phyloP scores from a whole-genome alignment of 1,140 invertebrate genomes.

The Drosophila parvula region DNA sequence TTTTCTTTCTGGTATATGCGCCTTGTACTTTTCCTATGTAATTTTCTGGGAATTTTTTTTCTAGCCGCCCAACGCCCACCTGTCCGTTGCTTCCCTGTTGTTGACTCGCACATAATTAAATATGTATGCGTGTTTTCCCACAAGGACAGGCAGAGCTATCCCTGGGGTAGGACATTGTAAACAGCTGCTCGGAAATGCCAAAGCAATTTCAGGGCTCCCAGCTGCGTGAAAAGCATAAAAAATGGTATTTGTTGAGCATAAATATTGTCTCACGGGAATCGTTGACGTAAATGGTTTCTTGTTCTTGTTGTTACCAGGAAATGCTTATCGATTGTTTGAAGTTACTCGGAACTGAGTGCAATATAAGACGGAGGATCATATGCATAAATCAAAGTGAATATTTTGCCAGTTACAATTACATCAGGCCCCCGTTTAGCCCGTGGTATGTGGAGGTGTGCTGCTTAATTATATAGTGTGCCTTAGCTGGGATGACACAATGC shows the following conservation, averaged over 20 bases:
- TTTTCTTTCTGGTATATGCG: too few relatives aligned
- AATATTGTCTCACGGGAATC: constrained; percentile 17
- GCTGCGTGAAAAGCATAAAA: constrained; percentile 22
- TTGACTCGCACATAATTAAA: constrained; percentile 31
- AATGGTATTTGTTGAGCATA: constrained; percentile 10
- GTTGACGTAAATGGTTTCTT: constrained; percentile 8
- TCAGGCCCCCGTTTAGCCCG: background rate
- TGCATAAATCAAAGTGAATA: constrained; percentile 18
- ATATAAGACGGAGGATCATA: background rate
- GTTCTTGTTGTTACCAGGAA: constrained; percentile 1
- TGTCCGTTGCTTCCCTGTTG: constrained; percentile 7
- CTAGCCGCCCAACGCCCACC: constrained; percentile 6
- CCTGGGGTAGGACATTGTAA: constrained; percentile 34
- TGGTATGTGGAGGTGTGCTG: constrained; percentile 31
- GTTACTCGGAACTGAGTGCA: background rate
- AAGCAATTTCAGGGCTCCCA: constrained; percentile 35
- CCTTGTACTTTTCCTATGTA: background rate
- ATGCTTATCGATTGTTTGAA: background rate
- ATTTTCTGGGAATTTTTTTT: constrained; percentile 2
- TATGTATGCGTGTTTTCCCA: constrained; percentile 19
- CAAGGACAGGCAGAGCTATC: constrained; percentile 16
- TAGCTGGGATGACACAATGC: constrained; percentile 40
- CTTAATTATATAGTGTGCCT: constrained; percentile 35
- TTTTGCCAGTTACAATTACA: constrained; percentile 10
- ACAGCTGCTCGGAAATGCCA: constrained; percentile 29